phyloP scores from a whole-genome alignment of 2,797 vertebrate genomes.

The Mormyrus proboscirostris region DNA sequence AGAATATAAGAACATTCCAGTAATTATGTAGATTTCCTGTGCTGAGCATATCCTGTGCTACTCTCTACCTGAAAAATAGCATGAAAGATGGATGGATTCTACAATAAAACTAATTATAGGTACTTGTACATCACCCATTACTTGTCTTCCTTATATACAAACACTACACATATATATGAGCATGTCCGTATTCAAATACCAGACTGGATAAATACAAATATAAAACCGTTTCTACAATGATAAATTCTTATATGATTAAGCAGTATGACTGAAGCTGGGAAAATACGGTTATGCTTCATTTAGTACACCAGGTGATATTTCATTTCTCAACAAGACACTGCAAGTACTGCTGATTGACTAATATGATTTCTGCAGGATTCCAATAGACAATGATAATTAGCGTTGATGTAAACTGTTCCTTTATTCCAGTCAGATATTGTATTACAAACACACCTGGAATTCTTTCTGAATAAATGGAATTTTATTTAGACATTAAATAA shows the following conservation, averaged over 20 bases:
- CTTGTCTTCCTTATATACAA: background rate
- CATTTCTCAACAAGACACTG: conserved; percentile 21
- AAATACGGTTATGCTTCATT: conserved; percentile 8
- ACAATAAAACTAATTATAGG: background rate
- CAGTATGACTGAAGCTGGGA: conserved; percentile 1
- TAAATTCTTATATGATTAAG: conserved; percentile 1
- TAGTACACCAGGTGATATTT: conserved; percentile 23
- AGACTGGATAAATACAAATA: background rate
- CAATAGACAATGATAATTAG: conserved; percentile 24
- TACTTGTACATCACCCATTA: background rate
- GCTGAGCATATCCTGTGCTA: background rate
- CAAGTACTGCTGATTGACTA: conserved; percentile 6
- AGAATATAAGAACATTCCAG: background rate
- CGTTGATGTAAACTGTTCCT: conserved; percentile 11
- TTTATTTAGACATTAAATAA: background rate
- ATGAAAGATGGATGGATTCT: background rate
- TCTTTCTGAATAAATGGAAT: conserved; percentile 5
- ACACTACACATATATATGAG: background rate
- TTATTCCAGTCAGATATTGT: background rate
- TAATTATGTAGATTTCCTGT: background rate
- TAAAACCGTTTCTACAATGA: background rate
- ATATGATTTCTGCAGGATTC: conserved; percentile 23
- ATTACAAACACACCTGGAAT: background rate
- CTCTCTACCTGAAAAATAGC: background rate
- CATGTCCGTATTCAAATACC: background rate